These are phyloP conservation scores for Orycteropus afer DNA, from an alignment of 2,113 vertebrate species.

Conservation along the genomic window DNA sequence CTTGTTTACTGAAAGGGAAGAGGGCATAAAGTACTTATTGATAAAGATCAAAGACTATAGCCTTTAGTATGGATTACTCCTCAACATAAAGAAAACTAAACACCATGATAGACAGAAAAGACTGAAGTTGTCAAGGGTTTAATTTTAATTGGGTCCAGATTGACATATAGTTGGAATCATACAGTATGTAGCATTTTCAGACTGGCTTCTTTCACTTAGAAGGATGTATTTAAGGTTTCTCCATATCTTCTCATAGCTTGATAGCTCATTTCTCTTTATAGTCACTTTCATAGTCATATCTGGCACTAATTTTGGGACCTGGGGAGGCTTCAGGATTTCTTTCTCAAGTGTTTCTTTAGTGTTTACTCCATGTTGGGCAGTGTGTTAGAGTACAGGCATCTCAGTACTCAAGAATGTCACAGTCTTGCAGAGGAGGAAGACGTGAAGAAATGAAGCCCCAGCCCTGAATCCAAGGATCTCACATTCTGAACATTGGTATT, in stretches of 20 bases:
- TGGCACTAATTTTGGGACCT: neutral
- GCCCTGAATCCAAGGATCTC: neutral
- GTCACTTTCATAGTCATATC: neutral
- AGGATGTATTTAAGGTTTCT: neutral
- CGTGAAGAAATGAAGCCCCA: neutral
- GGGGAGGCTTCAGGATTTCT: neutral
- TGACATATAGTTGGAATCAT: too few relatives aligned
- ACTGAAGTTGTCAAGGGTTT: too few relatives aligned
- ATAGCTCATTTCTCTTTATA: neutral
- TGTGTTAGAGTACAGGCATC: neutral
- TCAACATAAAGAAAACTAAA: too few relatives aligned
- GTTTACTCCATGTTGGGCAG: neutral
- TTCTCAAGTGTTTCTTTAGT: neutral
- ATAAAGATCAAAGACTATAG: too few relatives aligned
- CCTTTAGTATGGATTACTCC: too few relatives aligned
- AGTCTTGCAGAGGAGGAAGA: neutral
- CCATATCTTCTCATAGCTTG: neutral
- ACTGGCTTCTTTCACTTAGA: too few relatives aligned
- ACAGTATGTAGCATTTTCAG: too few relatives aligned
- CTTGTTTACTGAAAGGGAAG: too few relatives aligned
- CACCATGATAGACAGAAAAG: too few relatives aligned
- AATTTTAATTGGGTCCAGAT: too few relatives aligned
- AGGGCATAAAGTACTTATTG: too few relatives aligned
- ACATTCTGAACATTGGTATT: conserved; percentile 11
- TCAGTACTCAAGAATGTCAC: neutral